Evolutionary conservation across 2,888 invertebrate species (phyloP), one percentile per base, ranked within the genome.

Genomic region (Sarcophaga variegata): DNA sequence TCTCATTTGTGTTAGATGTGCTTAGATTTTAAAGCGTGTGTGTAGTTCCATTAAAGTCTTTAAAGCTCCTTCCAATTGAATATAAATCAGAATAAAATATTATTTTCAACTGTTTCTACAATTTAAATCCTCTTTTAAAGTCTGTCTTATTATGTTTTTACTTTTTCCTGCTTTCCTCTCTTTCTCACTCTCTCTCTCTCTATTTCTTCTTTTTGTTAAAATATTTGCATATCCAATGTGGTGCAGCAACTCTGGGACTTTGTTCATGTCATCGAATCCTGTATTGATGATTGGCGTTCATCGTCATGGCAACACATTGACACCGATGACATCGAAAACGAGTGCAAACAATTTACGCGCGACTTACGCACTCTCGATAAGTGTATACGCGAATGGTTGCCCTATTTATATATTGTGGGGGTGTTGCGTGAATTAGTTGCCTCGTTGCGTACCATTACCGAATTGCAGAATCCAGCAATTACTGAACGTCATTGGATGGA

Each of bases 401-500:
- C 97, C 12, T 99, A 97, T 92, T 91, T 94, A 27, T 95, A 96
- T 72, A 95, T 98, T 89, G 98, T 98, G 93, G 95, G 94, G 12
- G 96, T 96, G 17, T 96, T 99, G 78, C 97, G 97, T 94, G 99
- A 99, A 92, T 96, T 99, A 95, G 95, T 98, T 94, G 97, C 98
- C 2, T 98, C 99, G 1, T 94, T 99, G 90, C 95, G 98, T 93
- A 98, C 98, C 12, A 97, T 99, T 27, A 97, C 97, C 25, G 98
- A 99, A 93, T 94, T 99, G 47, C 98, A 99, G 94, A 99, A 99
- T 94, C 97, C 98, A 17, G 97, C 99, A 8, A 98, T 99, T 90
- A 95, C 97, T 90, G 98, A 98, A 89, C 95, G 99, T 80, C 99
- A 99, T 94, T 99, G 99, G 99, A 95, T 96, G 88, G 98, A 99